phyloP scores from a whole-genome alignment of 2,113 vertebrate species.

The Helogale parvula region DNA sequence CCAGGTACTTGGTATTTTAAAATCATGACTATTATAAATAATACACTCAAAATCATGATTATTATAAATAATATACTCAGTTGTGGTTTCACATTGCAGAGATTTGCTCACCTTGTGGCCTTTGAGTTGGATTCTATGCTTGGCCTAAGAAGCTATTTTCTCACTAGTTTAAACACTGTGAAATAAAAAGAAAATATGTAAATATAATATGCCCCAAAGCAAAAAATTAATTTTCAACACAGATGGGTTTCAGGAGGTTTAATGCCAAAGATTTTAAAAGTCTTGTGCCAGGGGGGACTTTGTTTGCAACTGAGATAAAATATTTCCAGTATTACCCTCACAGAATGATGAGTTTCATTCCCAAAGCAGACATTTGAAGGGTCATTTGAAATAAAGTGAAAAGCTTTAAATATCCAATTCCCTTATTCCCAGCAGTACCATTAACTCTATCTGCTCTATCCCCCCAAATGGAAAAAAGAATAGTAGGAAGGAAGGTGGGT shows the following conservation, averaged over 20 bases:
- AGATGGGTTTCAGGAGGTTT: constrained; percentile 82
- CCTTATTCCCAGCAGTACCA: neutral
- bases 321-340: constrained; percentile 77
- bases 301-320: constrained; percentile 79
- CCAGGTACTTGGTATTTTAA: neutral
- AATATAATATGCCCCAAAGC: constrained; percentile 83
- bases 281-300: constrained; percentile 75
- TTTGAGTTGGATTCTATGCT: constrained; percentile 16
- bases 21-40: neutral
- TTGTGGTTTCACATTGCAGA: constrained; percentile 2
- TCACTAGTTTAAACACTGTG: constrained; percentile 80
- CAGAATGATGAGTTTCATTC: constrained; percentile 78
- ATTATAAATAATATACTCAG: constrained; percentile 7
- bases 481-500: neutral
- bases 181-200: constrained; percentile 83
- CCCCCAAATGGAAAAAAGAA: constrained; percentile 48
- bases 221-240: constrained; percentile 84
- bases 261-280: constrained; percentile 82
- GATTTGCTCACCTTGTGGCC: neutral
- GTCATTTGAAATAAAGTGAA: constrained; percentile 70
- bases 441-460: neutral
- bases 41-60: neutral
- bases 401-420: constrained; percentile 51
- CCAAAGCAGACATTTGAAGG: constrained; percentile 73
- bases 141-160: constrained; percentile 71